Percentiles rank a stretch among this genome's conserved stretches.
Evolutionary conservation across 2,797 vertebrate species (phyloP).

Genomic region (Otolemur crassicaudatus): DNA sequence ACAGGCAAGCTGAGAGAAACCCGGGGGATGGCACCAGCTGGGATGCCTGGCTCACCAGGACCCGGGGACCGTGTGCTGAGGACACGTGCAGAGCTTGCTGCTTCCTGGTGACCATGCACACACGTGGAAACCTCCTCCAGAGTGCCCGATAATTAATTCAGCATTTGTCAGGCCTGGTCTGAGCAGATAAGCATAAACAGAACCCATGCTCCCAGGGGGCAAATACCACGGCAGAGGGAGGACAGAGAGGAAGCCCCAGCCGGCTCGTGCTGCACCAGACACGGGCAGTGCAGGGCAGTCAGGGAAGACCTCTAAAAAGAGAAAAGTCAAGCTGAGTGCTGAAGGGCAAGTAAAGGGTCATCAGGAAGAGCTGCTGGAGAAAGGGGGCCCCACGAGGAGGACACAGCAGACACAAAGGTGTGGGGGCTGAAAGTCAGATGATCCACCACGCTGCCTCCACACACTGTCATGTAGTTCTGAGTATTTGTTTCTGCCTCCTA

Average conservation of each 20-base stretch:
- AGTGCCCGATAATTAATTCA: no score
- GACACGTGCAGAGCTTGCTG: no score
- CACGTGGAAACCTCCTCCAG: background rate
- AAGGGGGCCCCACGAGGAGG: accelerated
- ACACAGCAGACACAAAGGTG: no score
- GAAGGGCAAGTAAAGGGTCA: background rate
- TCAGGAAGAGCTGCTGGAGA: background rate
- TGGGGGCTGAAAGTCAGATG: accelerated
- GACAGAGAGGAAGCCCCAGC: accelerated
- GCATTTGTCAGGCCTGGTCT: background rate
- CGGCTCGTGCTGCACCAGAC: accelerated
- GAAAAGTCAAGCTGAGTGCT: background rate
- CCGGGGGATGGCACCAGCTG: background rate
- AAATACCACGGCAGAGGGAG: accelerated
- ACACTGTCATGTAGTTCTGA: accelerated
- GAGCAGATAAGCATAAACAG: background rate
- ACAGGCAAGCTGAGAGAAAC: background rate
- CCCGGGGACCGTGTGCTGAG: background rate
- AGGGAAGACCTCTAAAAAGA: background rate
- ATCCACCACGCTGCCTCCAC: accelerated
- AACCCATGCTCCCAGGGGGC: background rate
- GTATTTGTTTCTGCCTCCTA: background rate
- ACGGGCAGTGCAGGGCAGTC: accelerated
- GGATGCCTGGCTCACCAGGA: accelerated
- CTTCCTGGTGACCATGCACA: background rate